Base-by-base conservation (phyloP, 2,797 vertebrate species). In the Calcarius lapponicus region DNA sequence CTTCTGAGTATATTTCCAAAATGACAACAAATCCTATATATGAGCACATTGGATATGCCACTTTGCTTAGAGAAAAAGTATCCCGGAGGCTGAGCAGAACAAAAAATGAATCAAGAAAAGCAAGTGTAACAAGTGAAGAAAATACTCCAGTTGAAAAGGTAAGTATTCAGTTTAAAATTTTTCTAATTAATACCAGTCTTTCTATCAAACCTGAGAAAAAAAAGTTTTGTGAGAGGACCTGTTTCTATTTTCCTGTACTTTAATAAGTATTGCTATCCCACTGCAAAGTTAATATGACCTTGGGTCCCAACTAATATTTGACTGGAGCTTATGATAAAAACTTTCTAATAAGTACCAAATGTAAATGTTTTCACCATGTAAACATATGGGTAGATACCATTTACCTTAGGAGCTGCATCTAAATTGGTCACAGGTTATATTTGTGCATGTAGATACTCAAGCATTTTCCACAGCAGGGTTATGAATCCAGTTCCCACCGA, bases 11-110 rank as follows among this genome's bases (percentile, higher is more conserved):
- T 97, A 99, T 99, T 67, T 99, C 99, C 91, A 99, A 99, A 97
- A 99, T 99, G 99, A 99, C 99, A 89, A 99, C 98, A 19, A 99
- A 99, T 96, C 99, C 99, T 81, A 99, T 99, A 97, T 99, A 99
- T 36, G 99, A 99, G 91, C 99, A 99, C 92, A 98, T 99, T 28
- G 99, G 99, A 75, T 99, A 99, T 28, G 99, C 99, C 36, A 99
- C 99, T n/a, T 97, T 99, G 82, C 98, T 99, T 88, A 98, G 99
- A 97, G 99, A 99, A 96, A 99, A 99, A 94, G 98, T 98, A 73
- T 98, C 98, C 93, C 98, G 98, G 67, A 97, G 98, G 91, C 97
- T 99, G 95, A 99, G 98, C 97, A 98, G 98, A 43, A 98, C 98
- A 17, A 99, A 98, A 96, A 98, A 98, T 0, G 98, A 99, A 71